A percentile compares a stretch with the other conserved stretches of the same genome.
Evolutionary conservation across 2,113 vertebrate genomes (phyloP).

Genomic region (Ibidorhyncha struthersii): DNA sequence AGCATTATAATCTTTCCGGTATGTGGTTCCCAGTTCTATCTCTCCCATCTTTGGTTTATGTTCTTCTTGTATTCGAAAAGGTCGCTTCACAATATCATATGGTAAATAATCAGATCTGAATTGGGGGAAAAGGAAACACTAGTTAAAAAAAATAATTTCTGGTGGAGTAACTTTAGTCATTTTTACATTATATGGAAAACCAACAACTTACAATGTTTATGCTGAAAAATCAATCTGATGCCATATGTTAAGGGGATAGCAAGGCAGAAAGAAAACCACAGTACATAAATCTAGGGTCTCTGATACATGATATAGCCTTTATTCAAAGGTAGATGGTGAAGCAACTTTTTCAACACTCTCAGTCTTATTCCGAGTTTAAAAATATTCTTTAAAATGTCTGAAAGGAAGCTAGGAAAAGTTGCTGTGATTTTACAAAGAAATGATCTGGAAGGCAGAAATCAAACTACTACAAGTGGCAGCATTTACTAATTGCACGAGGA

Average conservation of each 20-base stretch:
- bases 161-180: background rate
- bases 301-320: background rate
- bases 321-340: background rate
- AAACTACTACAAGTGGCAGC: background rate
- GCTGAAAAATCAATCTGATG: background rate
- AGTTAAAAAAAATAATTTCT: background rate
- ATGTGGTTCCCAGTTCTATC: slow-evolving; percentile 81
- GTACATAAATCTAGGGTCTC: background rate
- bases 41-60: slow-evolving; percentile 73
- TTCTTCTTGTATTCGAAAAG: slow-evolving; percentile 57
- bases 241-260: background rate
- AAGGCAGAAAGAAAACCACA: background rate
- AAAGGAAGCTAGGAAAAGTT: background rate
- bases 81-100: slow-evolving; percentile 68
- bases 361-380: background rate
- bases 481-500: background rate
- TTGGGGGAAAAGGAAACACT: slow-evolving; percentile 6
- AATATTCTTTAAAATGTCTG: background rate
- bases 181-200: background rate
- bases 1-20: slow-evolving; percentile 78
- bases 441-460: background rate
- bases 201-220: background rate
- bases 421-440: background rate
- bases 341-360: background rate
- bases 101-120: slow-evolving; percentile 83